Conservation (phyloP, 2,113 vertebrate genomes). For the Oxyruncus cristatus region DNA sequence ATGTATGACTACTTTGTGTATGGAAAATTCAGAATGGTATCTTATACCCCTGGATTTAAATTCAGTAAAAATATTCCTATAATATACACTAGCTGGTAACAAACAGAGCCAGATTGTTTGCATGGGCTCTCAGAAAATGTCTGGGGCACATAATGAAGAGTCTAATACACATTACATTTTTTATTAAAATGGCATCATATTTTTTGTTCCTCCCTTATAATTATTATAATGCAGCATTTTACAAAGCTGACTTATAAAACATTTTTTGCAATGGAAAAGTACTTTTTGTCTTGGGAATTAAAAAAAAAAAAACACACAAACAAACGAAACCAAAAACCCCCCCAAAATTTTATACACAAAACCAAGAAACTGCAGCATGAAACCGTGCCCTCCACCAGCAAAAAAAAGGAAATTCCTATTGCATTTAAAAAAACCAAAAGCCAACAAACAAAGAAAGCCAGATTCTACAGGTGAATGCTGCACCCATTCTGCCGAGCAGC, state of each 20-base stretch:
- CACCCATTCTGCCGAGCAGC: background rate
- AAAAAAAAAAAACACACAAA: background rate
- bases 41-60: background rate
- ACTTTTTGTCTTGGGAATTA: background rate
- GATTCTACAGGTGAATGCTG: background rate
- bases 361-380: background rate
- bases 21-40: background rate
- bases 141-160: background rate
- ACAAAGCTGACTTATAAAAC: background rate
- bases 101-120: slow-evolving; percentile 3
- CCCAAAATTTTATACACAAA: background rate
- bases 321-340: too few species aligned
- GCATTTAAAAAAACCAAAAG: background rate
- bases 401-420: background rate
- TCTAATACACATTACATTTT: background rate
- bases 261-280: background rate
- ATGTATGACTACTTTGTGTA: background rate
- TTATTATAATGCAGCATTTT: background rate
- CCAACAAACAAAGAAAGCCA: background rate
- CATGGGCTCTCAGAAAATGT: background rate
- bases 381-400: background rate
- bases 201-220: background rate
- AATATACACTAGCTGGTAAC: background rate
- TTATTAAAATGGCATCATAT: background rate
- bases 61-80: background rate